phyloP scores from a whole-genome alignment of 2,113 vertebrate species.

The Tenrec ecaudatus region DNA sequence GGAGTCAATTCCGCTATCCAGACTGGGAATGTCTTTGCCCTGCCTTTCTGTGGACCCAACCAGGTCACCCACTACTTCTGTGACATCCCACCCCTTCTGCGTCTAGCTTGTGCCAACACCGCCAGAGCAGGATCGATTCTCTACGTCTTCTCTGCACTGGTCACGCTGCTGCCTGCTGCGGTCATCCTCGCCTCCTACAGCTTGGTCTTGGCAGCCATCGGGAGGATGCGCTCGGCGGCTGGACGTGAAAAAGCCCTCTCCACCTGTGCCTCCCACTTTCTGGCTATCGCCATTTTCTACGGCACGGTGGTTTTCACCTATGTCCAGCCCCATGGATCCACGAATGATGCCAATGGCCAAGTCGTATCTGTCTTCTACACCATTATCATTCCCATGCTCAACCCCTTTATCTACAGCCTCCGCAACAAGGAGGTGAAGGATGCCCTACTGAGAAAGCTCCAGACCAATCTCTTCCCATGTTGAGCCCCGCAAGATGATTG shows the following conservation, averaged over 20 bases:
- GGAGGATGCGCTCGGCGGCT: not conserved
- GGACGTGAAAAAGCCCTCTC: slow-evolving; percentile 60
- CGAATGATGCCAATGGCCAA: not conserved
- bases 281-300: slow-evolving; percentile 63
- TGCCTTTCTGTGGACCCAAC: slow-evolving; percentile 70
- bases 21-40: slow-evolving; percentile 54
- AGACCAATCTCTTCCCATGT: not conserved
- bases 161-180: slow-evolving; percentile 50
- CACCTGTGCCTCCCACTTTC: slow-evolving; percentile 52
- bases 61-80: slow-evolving; percentile 53
- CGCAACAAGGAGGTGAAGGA: slow-evolving; percentile 63
- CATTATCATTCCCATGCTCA: slow-evolving; percentile 65
- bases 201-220: slow-evolving; percentile 13
- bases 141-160: slow-evolving; percentile 54
- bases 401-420: slow-evolving; percentile 71
- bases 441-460: slow-evolving; percentile 32
- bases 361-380: slow-evolving; percentile 63
- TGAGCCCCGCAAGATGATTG: not conserved
- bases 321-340: slow-evolving; percentile 50
- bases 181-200: slow-evolving; percentile 58
- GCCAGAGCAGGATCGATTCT: not conserved
- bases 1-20: slow-evolving; percentile 20
- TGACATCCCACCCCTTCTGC: slow-evolving; percentile 51
- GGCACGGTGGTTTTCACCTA: slow-evolving; percentile 62
- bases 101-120: not conserved